These are phyloP conservation scores for Sebastes hubbsi DNA, from an alignment of 2,797 vertebrate species.

Conservation along the genomic window DNA sequence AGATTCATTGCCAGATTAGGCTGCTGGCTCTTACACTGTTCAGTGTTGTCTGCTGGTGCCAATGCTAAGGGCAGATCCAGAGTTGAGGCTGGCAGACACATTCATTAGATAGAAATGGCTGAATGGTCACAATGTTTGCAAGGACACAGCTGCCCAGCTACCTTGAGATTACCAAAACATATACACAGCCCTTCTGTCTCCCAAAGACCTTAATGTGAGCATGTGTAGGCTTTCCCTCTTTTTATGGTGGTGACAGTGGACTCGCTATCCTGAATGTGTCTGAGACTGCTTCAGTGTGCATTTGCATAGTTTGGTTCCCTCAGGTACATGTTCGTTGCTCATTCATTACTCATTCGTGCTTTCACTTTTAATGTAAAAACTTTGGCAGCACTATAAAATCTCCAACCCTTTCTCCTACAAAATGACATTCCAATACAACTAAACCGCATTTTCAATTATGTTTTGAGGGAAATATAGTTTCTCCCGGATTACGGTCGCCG, in stretches of 20 bases:
- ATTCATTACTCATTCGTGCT: not conserved
- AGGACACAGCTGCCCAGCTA: conserved; percentile 2
- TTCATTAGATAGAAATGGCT: conserved; percentile 9
- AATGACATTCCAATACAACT: no score
- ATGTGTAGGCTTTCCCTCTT: not conserved
- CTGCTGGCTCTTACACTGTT: conserved; percentile 7
- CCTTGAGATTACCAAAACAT: not conserved
- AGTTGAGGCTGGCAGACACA: conserved; percentile 3
- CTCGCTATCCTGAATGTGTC: not conserved
- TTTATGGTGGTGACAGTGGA: not conserved
- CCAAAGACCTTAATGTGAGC: not conserved
- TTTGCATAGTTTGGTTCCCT: not conserved
- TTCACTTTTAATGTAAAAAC: not conserved
- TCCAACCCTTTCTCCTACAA: no score
- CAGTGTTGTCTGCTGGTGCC: conserved; percentile 7
- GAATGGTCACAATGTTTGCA: conserved; percentile 9
- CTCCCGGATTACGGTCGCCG: no score
- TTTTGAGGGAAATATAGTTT: no score
- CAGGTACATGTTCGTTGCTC: not conserved
- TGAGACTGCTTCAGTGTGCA: not conserved
- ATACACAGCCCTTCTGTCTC: not conserved
- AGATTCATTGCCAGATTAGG: conserved; percentile 41
- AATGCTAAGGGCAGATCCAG: conserved; percentile 23
- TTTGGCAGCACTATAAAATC: not conserved
- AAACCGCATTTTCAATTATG: no score